Base-by-base conservation (phyloP, 2,888 invertebrate genomes). In the Cetonia aurata region DNA sequence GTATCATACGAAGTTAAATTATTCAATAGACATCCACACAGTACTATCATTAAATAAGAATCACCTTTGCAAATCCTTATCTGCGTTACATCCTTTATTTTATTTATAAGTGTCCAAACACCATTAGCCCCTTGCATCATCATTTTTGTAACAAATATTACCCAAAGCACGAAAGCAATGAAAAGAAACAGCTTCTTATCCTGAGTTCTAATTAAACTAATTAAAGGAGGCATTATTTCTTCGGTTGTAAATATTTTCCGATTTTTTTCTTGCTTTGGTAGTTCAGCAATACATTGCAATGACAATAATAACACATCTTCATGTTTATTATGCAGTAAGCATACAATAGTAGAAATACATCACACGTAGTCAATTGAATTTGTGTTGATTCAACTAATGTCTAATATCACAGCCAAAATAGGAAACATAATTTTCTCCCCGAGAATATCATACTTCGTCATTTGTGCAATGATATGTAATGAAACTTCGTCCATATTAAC, bases 81-180 rank as follows among this genome's bases (percentile, higher is more conserved):
- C n/a, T 71, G 59, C 19, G 73, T 48, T 33, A 73, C 67, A 8
- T 68, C 59, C 66, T 79, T 78, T 37, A 84, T 72, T 55, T 82
- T 74, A 33, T 70, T 62, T n/a, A 83, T 72, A 48, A 84, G 75
- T 37, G 73, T 77, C 41, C 80, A 73, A 52, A 84, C 74, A 13
- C 83, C 83, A 57, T 79, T 78, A 72, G 79, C 78, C 57, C 80
- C 91, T 86, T 15, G 90, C 89, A 78, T 87, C 86, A 86, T 95
- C 93, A 85, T 95, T 95, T 80, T 96, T 92, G 82, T 93, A 96
- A 82, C 95, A 95, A 80, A 96, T 91, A 83, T 96, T 96, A 44
- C 95, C 96, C 19, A 96, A 86, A 2, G 95, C 94, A 78, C 96
- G 88, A 76, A 93, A 93, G 48, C 91, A 89, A 81, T 96, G 94